Conservation (phyloP, 2,113 vertebrate genomes). For the Crotalus helleri region DNA sequence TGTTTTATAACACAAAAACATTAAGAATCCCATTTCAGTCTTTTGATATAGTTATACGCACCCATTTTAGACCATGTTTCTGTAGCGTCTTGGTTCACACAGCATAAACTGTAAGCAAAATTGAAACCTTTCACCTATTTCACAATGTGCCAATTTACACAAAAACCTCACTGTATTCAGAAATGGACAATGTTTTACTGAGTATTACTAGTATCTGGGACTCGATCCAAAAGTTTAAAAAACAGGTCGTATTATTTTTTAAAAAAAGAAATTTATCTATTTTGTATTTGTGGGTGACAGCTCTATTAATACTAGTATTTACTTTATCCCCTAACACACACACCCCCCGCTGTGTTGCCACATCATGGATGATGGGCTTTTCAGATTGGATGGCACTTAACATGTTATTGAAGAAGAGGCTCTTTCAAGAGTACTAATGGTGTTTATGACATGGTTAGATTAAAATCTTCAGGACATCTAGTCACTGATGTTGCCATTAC, state of each 20-base stretch:
- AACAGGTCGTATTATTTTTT: background rate
- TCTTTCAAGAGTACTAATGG: background rate
- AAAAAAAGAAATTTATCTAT: background rate
- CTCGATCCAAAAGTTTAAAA: constrained; percentile 17
- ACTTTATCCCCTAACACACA: background rate
- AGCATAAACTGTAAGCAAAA: background rate
- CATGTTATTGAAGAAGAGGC: background rate
- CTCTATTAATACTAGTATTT: too few species aligned
- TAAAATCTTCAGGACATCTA: background rate
- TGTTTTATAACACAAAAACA: background rate
- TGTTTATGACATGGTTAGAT: background rate
- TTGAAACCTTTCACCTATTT: constrained; percentile 44
- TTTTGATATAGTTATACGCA: background rate
- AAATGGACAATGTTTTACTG: constrained; percentile 24
- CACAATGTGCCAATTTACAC: constrained; percentile 19
- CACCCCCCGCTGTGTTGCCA: background rate
- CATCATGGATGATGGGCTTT: background rate
- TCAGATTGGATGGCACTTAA: background rate
- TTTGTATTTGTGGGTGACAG: background rate
- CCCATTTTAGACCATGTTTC: background rate
- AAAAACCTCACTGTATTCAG: background rate
- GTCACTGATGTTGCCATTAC: background rate
- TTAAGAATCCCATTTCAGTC: background rate
- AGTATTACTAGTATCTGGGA: accelerated
- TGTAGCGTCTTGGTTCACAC: accelerated